A percentile compares a stretch with the other conserved stretches of the same genome.
Evolutionary conservation across 2,888 invertebrate species (phyloP).

Genomic region (Mimachlamys varia): DNA sequence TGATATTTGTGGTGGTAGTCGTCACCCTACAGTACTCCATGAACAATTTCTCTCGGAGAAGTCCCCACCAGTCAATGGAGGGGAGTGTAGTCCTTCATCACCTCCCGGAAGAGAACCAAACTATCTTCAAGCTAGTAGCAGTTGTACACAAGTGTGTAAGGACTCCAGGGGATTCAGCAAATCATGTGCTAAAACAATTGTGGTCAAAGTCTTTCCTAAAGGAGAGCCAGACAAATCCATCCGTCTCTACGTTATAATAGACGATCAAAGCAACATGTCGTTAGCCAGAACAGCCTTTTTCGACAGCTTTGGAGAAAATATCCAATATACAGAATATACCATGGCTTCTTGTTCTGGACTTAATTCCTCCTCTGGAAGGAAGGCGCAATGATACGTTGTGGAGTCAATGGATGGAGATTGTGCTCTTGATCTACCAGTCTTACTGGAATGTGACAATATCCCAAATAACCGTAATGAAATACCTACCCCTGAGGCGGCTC

Average conservation of each 20-base stretch:
- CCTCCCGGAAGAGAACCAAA: too few relatives aligned
- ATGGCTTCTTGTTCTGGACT: conserved; percentile 42
- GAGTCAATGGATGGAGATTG: conserved; percentile 41
- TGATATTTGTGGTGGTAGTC: neutral
- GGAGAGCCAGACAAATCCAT: neutral
- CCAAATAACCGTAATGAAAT: neutral
- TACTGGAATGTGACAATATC: conserved; percentile 39
- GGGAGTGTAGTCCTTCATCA: neutral
- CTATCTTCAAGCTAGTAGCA: too few relatives aligned
- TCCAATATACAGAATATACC: conserved; percentile 26
- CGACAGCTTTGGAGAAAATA: conserved; percentile 11
- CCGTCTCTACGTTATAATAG: conserved; percentile 37
- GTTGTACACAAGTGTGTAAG: too few relatives aligned
- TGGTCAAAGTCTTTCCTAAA: neutral
- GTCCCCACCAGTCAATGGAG: too few relatives aligned
- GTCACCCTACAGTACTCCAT: neutral
- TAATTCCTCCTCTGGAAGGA: neutral
- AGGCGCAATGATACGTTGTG: neutral
- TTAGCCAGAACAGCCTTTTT: conserved; percentile 40
- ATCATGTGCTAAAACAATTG: neutral
- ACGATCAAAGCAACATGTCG: conserved; percentile 47
- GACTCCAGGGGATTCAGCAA: neutral
- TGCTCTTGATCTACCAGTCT: conserved; percentile 17
- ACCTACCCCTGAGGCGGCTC: neutral
- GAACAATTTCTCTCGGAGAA: too few relatives aligned